Conservation (phyloP, 2,888 invertebrate genomes). For the Cephus pulcher region DNA sequence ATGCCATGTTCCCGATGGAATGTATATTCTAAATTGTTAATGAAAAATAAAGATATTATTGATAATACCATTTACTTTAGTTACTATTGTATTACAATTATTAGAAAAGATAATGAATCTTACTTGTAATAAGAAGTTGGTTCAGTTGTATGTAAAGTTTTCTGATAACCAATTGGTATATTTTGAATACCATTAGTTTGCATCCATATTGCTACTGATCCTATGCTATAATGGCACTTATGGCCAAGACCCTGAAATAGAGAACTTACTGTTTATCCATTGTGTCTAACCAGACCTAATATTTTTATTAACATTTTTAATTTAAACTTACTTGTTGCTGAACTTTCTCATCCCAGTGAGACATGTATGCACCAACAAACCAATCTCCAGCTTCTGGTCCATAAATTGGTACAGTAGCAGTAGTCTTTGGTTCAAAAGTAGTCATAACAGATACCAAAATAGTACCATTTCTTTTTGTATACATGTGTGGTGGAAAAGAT, state of each 20-base stretch:
- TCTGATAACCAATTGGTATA: slow-evolving; percentile 61
- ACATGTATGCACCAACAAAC: slow-evolving; percentile 68
- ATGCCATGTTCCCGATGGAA: slow-evolving; percentile 66
- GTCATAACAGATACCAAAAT: slow-evolving; percentile 57
- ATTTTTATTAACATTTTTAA: background rate
- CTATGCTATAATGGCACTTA: slow-evolving; percentile 68
- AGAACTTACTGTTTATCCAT: background rate
- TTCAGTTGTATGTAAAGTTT: slow-evolving; percentile 58
- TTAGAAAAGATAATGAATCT: slow-evolving; percentile 13
- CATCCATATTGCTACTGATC: slow-evolving; percentile 68
- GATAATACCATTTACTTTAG: slow-evolving; percentile 4
- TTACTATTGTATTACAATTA: background rate
- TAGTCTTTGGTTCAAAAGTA: slow-evolving; percentile 63
- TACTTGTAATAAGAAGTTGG: slow-evolving; percentile 68
- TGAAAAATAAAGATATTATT: slow-evolving; percentile 12
- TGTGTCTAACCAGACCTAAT: background rate
- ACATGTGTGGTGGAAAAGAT: slow-evolving; percentile 65
- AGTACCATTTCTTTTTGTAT: slow-evolving; percentile 49
- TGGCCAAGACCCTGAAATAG: slow-evolving; percentile 65
- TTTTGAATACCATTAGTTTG: slow-evolving; percentile 62
- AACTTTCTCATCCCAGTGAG: slow-evolving; percentile 66
- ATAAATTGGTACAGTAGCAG: slow-evolving; percentile 64
- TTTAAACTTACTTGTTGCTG: slow-evolving; percentile 60
- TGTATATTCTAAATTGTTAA: slow-evolving; percentile 60
- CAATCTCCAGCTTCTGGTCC: slow-evolving; percentile 68